A percentile compares a stretch with the other conserved stretches of the same genome.
Conservation (phyloP, 2,797 vertebrate species). For the Leptodactylus fallax region DNA sequence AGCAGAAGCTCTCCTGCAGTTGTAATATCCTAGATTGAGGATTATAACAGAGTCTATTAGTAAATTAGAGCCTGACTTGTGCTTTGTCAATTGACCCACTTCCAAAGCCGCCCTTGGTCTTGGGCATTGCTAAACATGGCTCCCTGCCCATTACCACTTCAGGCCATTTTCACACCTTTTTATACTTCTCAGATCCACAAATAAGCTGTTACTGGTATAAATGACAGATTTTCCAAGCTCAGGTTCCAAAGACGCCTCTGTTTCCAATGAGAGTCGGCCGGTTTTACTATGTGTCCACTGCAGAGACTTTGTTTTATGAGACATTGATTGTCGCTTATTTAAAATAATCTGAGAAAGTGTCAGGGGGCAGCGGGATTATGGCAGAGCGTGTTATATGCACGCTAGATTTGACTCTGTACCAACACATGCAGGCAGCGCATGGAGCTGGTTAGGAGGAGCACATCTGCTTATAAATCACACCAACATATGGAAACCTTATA, state of each 20-base stretch:
- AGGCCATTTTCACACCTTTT: background rate
- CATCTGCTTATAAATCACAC: conserved; percentile 39
- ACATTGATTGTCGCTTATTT: conserved; percentile 34
- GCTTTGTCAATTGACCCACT: background rate
- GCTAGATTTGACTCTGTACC: background rate
- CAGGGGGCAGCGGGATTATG: conserved; percentile 1
- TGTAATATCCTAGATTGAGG: background rate
- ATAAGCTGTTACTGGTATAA: conserved; percentile 26
- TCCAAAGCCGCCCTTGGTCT: too few species aligned
- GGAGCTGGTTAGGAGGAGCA: background rate
- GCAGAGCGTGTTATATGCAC: background rate
- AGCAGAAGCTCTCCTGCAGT: background rate
- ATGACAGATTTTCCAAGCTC: conserved; percentile 5
- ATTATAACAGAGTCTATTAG: background rate
- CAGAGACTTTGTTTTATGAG: background rate
- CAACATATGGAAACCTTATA: background rate
- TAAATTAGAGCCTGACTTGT: background rate
- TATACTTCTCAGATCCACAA: background rate
- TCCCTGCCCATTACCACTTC: conserved; percentile 17
- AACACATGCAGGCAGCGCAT: background rate
- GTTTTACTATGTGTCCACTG: background rate
- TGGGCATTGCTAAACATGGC: background rate
- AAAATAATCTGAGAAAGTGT: conserved; percentile 35
- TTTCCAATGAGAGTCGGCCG: conserved; percentile 14
- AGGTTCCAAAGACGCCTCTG: background rate